Evolutionary conservation across 2,888 invertebrate species (phyloP).

Genomic region (Drosophila lacicola): DNA sequence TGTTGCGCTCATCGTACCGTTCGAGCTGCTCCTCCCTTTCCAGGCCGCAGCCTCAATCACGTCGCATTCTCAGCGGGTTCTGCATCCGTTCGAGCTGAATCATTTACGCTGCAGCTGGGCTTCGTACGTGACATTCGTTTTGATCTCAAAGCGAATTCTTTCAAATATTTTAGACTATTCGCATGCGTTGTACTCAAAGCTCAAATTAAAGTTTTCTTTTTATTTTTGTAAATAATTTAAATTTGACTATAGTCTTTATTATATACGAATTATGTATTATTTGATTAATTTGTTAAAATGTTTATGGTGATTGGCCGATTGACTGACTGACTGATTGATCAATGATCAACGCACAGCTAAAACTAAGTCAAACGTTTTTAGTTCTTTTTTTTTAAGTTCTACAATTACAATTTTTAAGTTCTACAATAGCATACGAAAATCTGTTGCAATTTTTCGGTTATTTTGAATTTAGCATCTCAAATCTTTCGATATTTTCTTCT

Average conservation of each 20-base stretch:
- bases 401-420: too few species aligned
- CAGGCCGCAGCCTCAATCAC: conserved; percentile 59
- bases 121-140: conserved; percentile 52
- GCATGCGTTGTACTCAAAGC: conserved; percentile 2
- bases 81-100: conserved; percentile 50
- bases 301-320: too few species aligned
- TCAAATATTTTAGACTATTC: conserved; percentile 24
- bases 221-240: too few species aligned
- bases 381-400: background rate
- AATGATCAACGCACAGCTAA: too few species aligned
- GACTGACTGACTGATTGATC: too few species aligned
- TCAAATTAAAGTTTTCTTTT: conserved; percentile 5
- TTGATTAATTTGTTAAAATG: too few species aligned
- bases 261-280: background rate
- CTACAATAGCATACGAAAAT: too few species aligned
- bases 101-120: conserved; percentile 30
- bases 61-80: conserved; percentile 52
- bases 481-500: too few species aligned
- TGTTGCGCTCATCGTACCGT: conserved; percentile 15
- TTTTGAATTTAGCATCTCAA: too few species aligned
- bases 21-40: conserved; percentile 8
- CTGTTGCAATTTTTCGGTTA: too few species aligned
- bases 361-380: too few species aligned
- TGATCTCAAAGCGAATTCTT: conserved; percentile 13
- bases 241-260: too few species aligned